Evolutionary conservation across 2,888 invertebrate species (phyloP).

Genomic region (Ethmia dodecea): DNA sequence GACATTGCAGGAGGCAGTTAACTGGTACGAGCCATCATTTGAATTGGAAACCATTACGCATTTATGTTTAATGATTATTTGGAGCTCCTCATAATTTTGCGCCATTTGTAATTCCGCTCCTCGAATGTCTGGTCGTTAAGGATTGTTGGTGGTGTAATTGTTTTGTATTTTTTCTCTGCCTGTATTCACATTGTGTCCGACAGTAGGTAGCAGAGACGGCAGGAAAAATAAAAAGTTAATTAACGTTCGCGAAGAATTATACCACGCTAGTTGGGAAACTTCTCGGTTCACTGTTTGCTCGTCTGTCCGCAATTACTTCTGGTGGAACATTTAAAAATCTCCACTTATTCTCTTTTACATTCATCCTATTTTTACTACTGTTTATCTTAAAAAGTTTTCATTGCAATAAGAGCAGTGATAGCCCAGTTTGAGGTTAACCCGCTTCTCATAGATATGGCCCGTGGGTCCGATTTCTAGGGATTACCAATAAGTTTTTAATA

Average conservation of each 20-base stretch:
- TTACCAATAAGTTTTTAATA: no score
- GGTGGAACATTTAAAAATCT: constrained; percentile 13
- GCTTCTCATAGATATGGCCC: no score
- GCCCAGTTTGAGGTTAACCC: no score
- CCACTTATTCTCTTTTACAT: constrained; percentile 6
- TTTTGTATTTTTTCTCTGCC: constrained; percentile 32
- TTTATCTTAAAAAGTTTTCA: no score
- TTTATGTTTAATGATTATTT: constrained; percentile 74
- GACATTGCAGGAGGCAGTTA: constrained; percentile 64
- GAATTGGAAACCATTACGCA: constrained; percentile 68
- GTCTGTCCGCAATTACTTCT: constrained; percentile 15
- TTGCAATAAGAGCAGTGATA: no score
- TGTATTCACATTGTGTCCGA: constrained; percentile 16
- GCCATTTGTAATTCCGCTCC: constrained; percentile 52
- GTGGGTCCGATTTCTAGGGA: no score
- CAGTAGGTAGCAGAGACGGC: constrained; percentile 23
- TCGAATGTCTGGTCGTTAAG: constrained; percentile 51
- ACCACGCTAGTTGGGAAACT: constrained; percentile 29
- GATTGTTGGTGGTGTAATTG: constrained; percentile 45
- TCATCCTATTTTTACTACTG: constrained; percentile 5
- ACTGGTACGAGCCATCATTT: constrained; percentile 64
- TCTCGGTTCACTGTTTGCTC: constrained; percentile 26
- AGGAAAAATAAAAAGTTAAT: constrained; percentile 49
- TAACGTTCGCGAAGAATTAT: constrained; percentile 42
- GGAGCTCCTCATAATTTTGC: constrained; percentile 64